Base-by-base conservation (phyloP, 2,113 vertebrate genomes). In the Prunella fulvescens region DNA sequence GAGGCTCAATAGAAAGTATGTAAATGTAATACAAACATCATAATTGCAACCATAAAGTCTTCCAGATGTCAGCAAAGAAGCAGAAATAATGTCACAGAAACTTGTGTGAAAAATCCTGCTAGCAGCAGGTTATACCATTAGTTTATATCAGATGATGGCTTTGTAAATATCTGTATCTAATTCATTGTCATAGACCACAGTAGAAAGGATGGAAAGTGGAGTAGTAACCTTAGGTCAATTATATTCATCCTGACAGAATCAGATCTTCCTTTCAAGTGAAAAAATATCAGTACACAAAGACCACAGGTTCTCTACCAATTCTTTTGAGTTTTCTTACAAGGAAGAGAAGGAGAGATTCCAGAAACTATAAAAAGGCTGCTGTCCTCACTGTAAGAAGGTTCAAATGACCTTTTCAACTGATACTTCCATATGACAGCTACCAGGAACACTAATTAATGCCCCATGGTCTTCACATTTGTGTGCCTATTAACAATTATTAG, bases 401-500 rank as follows among this genome's bases (percentile, higher is more conserved):
- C 15, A 84, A 58, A 42, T 61, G 42, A 79, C 69, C 72, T 82
- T 95, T 95, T 64, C 47, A 88, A 66, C n/a, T 81, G 82, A 69
- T 69, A 31, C 64, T 86, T 69, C 53, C 56, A 72, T 57, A 90
- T 76, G 90, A 95, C 92, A 96, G 80, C 92, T 90, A 40, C 53
- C 61, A 88, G 58, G 23, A 64, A n/a, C 28, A 42, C 85, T 87
- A 92, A 96, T 93, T 90, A 94, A 58, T 80, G 50, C 11, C 56
- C 80, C 51, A 23, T 31, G 65, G 82, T 84, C 71, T 44, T 93
- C 87, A 65, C 73, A 88, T 95, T 86, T 94, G 61, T 81, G 67
- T 60, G 81, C 86, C 69, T 74, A 85, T 91, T 94, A 96, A 73
- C 69, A 84, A 82, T 71, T 94, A 95, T 78, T 94, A 95, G 82